Base-by-base conservation (phyloP, 2,797 vertebrate genomes). In the Lycodopsis pacificus region DNA sequence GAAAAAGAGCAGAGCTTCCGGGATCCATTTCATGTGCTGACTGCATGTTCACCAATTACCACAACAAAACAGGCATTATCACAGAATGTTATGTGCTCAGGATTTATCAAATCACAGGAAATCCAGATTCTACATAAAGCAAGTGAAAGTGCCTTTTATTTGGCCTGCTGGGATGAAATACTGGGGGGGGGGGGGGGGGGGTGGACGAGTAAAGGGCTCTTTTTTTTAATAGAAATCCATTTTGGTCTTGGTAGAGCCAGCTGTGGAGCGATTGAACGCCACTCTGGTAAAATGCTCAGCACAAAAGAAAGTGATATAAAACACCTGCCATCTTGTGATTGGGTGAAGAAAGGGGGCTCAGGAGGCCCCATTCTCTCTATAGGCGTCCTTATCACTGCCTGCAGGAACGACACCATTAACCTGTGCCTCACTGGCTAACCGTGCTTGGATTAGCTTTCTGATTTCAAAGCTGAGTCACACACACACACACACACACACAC, bases 331-430 rank as follows among this genome's bases (percentile, higher is more conserved):
- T 91, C 67, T 78, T 74, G 79, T 89, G 89, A 92, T 80, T 91
- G 81, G 88, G 49, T 80, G 73, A 83, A 87, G 76, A 85, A 87
- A 70, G 65, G 73, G 63, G 73, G 74, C 78, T 78, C 65, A 66
- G 80, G 76, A 86, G 88, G 73, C 59, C 32, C 65, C 48, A 11
- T 86, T 76, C 84, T 88, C 84, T 83, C 80, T 58, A 71, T 64
- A 84, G 88, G 75, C 76, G 2, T 79, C 86, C 89, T 94, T 94
- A 94, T 94, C 92, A 86, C 65, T 36, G 84, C 81, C 89, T 88
- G 82, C 91, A 94, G 90, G 90, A 87, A 86, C 34, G 7, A 83
- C 63, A 71, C 76, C 79, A 90, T 94, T 92, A 93, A 93, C 88
- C 82, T 88, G 76, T 53, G 79, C 78, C 73, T 76, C 82, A 49